Percentiles rank a stretch among this genome's conserved stretches.
Evolutionary conservation across 1,140 invertebrate genomes (phyloP).

Genomic region (Drosophila triauraria): DNA sequence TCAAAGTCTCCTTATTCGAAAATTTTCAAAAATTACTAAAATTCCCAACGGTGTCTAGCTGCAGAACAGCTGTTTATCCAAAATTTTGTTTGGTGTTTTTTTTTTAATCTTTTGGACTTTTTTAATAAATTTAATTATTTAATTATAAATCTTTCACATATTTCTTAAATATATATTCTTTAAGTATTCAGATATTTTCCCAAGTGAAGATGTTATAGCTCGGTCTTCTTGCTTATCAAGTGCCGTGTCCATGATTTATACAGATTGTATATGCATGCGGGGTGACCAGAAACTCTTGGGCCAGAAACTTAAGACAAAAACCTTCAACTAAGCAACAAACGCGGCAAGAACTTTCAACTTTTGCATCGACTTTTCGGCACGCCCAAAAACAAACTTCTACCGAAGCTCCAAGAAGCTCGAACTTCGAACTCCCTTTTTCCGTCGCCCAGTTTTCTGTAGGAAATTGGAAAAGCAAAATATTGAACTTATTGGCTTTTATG

Average conservation of each 20-base stretch:
- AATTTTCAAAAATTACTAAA: no score
- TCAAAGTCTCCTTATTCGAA: no score
- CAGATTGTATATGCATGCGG: conserved; percentile 43
- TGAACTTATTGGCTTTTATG: conserved; percentile 83
- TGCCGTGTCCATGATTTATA: conserved; percentile 64
- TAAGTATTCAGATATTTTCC: background rate
- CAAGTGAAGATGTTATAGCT: background rate
- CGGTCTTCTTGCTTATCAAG: conserved; percentile 42
- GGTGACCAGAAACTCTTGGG: conserved; percentile 36
- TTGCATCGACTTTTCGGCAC: conserved; percentile 70
- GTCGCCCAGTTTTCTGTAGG: conserved; percentile 1
- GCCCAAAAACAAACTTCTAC: conserved; percentile 59
- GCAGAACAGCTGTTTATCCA: no score
- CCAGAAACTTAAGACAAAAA: conserved; percentile 68
- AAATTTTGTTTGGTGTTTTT: no score
- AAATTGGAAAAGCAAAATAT: conserved; percentile 80
- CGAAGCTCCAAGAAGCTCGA: conserved; percentile 19
- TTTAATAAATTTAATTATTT: no score
- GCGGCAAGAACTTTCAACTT: conserved; percentile 58
- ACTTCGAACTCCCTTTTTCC: conserved; percentile 12
- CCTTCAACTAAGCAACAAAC: conserved; percentile 59
- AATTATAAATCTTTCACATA: no score
- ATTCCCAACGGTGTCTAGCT: no score
- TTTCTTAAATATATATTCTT: no score
- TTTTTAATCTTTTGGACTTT: no score